Base-by-base conservation (phyloP, 2,113 vertebrate genomes). In the Noturus placidus region DNA sequence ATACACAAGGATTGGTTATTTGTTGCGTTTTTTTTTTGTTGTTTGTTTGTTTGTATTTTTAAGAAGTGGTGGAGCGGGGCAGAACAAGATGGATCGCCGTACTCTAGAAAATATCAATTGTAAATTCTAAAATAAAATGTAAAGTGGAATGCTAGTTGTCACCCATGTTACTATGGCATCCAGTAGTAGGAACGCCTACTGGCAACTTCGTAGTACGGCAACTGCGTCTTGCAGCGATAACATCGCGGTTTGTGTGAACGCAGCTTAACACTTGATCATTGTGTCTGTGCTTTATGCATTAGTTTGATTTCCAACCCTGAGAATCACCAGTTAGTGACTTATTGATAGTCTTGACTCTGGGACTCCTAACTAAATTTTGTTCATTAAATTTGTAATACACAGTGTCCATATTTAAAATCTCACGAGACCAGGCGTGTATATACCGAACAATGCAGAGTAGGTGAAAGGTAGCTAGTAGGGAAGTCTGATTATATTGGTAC, bases 11-110 rank as follows among this genome's bases (percentile, higher is more conserved):
- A 27, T n/a, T 33, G 4, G n/a, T 20, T 52, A 76, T 65, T 38
- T 54, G 52, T 89, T 54, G 27, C 17, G 52, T 83, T 89, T 86
- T 80, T 79, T 82, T 20, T 4, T 20, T 17, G 46, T 25, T 52
- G 15, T 52, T 27, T 50, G 7, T 9, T 50, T 50, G 7, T 50
- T 50, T 50, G 8, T 50, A 50, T 46, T 46, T 46, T 7, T 46
- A 46, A 46, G 4, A 46, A 56, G 30, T 4, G 6, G 30, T 57
- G 13, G n/a, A 27, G 50, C 1, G 19, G 30, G 10, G 22, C n/a
- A 4, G 20, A 81, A 25, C 14, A 52, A 30, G 27, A 79, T 54
- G 17, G 15, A 8, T 8, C 3, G 7, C 46, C 7, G 25, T 50
- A 50, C 42, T 25, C 9, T 42, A 9, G 20, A 38, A 72, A 72